A percentile compares a stretch with the other conserved stretches of the same genome.
These are phyloP conservation scores for Aurelia sp. DNA, from an alignment of 30 jellyfish, hydroid and myxozoan genomes.

Conservation along the genomic window DNA sequence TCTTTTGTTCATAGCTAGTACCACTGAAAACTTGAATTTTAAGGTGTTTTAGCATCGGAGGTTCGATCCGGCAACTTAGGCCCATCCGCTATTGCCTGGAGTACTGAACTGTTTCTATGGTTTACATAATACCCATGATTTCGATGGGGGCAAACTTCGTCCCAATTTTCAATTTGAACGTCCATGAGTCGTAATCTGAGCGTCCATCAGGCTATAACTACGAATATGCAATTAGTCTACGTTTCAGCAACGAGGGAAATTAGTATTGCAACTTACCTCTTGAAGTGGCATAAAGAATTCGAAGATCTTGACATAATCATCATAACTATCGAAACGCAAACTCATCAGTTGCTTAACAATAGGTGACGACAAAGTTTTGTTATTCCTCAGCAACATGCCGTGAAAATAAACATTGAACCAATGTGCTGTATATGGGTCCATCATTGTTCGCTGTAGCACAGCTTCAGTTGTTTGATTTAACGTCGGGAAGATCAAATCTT, in stretches of 20 bases:
- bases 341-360: conserved; percentile 6
- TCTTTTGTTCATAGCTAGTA: no score
- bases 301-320: conserved; percentile 61
- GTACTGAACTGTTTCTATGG: no score
- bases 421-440: conserved; percentile 85
- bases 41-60: no score
- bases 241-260: neutral
- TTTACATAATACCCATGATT: no score
- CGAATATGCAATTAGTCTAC: no score
- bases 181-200: no score
- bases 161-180: no score
- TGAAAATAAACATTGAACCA: conserved; percentile 88
- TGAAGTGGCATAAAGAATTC: conserved; percentile 36
- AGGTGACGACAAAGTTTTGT: conserved; percentile 42
- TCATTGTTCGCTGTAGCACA: conserved; percentile 60
- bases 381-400: conserved; percentile 72
- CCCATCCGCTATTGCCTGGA: no score
- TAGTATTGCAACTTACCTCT: conserved; percentile 48
- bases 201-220: no score
- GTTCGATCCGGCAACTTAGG: no score
- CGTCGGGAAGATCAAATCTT: conserved; percentile 66
- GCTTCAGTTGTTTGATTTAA: conserved; percentile 62
- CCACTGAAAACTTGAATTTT: no score
- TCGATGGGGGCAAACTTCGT: no score
- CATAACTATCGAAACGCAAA: conserved; percentile 24